phyloP scores from a whole-genome alignment of 2,113 vertebrate genomes.

The Ammospiza nelsoni region DNA sequence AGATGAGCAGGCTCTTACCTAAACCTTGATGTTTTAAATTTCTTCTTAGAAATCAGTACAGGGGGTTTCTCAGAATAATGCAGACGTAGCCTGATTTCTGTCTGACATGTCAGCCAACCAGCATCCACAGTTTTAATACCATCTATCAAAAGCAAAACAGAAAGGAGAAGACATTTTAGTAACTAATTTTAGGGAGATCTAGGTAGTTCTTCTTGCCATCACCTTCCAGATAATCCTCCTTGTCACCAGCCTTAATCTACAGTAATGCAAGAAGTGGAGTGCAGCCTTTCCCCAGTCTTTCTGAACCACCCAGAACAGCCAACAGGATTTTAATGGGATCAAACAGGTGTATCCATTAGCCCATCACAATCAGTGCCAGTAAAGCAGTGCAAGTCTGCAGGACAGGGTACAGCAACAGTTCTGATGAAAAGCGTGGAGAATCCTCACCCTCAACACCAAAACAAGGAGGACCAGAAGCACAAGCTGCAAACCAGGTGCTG shows the following conservation, averaged over 20 bases:
- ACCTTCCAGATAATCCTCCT: not conserved
- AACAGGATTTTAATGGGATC: not conserved
- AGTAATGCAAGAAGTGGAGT: not conserved
- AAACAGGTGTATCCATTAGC: not conserved
- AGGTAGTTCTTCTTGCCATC: not conserved
- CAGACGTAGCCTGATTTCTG: constrained; percentile 93
- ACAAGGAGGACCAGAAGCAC: not conserved
- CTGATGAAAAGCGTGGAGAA: not conserved
- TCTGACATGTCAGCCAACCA: constrained; percentile 97
- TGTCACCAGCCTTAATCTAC: not conserved
- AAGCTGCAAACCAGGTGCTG: not conserved
- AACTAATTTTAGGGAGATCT: not conserved
- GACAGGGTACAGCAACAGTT: not conserved
- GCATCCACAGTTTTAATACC: constrained; percentile 86
- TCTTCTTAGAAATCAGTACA: constrained; percentile 95
- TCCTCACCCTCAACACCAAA: not conserved
- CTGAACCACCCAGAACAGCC: not conserved
- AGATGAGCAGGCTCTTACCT: constrained; percentile 80
- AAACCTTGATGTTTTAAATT: constrained; percentile 97
- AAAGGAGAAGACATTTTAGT: not conserved
- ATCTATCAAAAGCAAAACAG: constrained; percentile 75
- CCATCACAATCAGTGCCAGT: not conserved
- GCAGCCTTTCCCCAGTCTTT: not conserved
- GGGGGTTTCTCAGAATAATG: constrained; percentile 91
- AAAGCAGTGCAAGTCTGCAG: not conserved